Conservation (phyloP, 2,113 vertebrate species). For the Erythrolamprus reginae region DNA sequence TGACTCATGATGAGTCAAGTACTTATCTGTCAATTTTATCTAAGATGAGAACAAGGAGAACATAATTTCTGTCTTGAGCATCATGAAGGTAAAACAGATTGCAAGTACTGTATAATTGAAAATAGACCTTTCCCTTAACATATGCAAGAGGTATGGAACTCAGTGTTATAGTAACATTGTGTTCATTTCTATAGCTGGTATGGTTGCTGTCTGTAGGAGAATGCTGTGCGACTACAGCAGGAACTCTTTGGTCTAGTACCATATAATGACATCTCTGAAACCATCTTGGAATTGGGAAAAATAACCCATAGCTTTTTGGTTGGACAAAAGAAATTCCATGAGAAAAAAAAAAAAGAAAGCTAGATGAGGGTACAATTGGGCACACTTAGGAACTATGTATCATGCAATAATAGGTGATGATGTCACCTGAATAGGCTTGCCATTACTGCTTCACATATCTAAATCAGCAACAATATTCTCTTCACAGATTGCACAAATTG, state of each 20-base stretch:
- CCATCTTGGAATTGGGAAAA: not conserved
- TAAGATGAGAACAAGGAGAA: not conserved
- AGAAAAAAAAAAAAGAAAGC: not conserved
- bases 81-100: not conserved
- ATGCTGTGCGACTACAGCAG: not conserved
- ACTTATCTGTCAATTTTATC: not conserved
- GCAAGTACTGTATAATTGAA: not conserved
- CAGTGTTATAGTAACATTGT: not conserved
- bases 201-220: not conserved
- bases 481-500: conserved; percentile 87
- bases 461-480: not conserved
- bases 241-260: not conserved
- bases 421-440: not conserved
- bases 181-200: not conserved
- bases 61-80: not conserved
- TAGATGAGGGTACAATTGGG: not conserved
- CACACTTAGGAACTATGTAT: not conserved
- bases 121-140: not conserved
- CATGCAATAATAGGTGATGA: not conserved
- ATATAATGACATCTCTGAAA: not conserved
- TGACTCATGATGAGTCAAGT: not conserved
- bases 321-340: not conserved
- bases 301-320: not conserved
- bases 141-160: not conserved
- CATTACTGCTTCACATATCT: fast-evolving